Base-by-base conservation (phyloP, 2,113 vertebrate species). In the Toxostoma redivivum region DNA sequence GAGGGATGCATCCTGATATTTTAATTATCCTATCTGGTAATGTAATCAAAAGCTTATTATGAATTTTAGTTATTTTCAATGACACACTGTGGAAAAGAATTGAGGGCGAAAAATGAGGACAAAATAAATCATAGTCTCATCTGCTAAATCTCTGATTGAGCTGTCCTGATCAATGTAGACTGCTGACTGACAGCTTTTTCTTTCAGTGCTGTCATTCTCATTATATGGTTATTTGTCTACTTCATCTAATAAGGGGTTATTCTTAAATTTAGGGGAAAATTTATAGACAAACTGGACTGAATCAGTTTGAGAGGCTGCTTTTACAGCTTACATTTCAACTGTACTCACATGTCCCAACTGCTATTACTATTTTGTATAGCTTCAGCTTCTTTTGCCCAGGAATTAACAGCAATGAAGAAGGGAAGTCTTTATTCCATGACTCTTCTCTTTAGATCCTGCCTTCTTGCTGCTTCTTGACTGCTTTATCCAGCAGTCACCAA, bases 1-100 rank as follows among this genome's bases (percentile, higher is more conserved):
- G 30, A 61, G 37, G 24, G 8, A 83, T 44, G 33, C 42, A 81
- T 80, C 51, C 56, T 10, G 9, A 76, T 94, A 80, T 88, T 94
- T 86, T 86, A 92, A 95, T 95, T 87, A 86, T 89, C 56, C 51
- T 81, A 89, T 88, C 60, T 84, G 40, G 27, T 92, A 94, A 94
- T 74, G 56, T 94, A 91, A 95, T 95, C 88, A 96, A 90, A 95
- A 88, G 56, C 60, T 95, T 88, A 92, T 91, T 88, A 74, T 88
- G 80, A 91, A 78, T 90, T 80, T 78, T 20, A 90, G 47, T 61
- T 94, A 83, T 81, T 88, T 94, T 54, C 67, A 88, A 45, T 73
- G 62, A 47, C 69, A 81, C 35, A 40, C 33, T 48, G 15, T 88
- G 65, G 37, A 56, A 86, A 91, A 90, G 69, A 86, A 90, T 60